phyloP scores from a whole-genome alignment of 2,113 vertebrate genomes.

The Amphiprion percula region DNA sequence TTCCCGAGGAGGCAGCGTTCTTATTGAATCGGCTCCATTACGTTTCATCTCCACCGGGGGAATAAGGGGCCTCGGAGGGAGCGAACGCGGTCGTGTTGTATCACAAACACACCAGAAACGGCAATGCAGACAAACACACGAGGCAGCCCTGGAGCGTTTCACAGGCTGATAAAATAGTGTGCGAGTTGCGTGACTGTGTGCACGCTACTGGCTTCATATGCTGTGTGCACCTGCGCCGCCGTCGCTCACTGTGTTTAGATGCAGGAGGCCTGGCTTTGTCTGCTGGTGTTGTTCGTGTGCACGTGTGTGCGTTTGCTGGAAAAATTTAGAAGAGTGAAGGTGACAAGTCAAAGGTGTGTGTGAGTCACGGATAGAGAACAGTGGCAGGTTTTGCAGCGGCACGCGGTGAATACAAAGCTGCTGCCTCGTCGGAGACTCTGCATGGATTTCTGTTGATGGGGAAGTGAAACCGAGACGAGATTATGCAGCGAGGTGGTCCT shows the following conservation, averaged over 20 bases:
- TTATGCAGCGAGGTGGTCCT: neutral
- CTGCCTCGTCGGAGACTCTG: neutral
- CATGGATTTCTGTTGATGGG: neutral
- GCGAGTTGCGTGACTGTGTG: neutral
- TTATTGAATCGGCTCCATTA: slow-evolving; percentile 81
- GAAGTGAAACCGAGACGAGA: slow-evolving; percentile 14
- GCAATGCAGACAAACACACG: slow-evolving; percentile 38
- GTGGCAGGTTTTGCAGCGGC: slow-evolving; percentile 26
- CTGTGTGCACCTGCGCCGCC: neutral
- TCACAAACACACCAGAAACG: slow-evolving; percentile 57
- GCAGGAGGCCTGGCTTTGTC: neutral
- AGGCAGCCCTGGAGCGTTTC: slow-evolving; percentile 41
- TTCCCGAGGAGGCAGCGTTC: slow-evolving; percentile 59
- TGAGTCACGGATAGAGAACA: neutral
- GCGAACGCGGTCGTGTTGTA: slow-evolving; percentile 24
- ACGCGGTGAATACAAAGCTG: slow-evolving; percentile 22
- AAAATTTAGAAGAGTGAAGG: neutral
- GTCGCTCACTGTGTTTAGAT: neutral
- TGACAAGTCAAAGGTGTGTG: slow-evolving; percentile 40
- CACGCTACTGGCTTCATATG: neutral
- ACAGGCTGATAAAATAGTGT: slow-evolving; percentile 31
- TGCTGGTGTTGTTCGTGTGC: neutral
- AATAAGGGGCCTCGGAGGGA: slow-evolving; percentile 50
- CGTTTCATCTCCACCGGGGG: slow-evolving; percentile 76
- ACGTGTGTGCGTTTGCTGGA: slow-evolving; percentile 9